phyloP scores from a whole-genome alignment of 1,140 invertebrate species.

The Akabosia matsudoensis region DNA sequence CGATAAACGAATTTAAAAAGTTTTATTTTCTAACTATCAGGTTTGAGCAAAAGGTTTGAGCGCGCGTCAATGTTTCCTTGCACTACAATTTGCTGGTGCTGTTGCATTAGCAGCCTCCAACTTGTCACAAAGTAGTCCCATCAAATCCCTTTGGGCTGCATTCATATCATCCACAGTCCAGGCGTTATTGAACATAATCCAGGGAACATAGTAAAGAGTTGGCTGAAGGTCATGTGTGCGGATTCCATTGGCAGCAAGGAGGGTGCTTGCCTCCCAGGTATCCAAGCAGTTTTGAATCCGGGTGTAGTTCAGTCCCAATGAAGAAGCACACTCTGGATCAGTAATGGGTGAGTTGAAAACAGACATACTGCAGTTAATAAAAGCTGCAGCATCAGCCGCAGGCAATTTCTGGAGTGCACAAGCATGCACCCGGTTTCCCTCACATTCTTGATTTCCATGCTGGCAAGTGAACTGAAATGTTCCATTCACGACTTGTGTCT shows the following conservation, averaged over 20 bases:
- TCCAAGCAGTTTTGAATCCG: slow-evolving; percentile 50
- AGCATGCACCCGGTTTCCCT: slow-evolving; percentile 31
- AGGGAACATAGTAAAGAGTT: slow-evolving; percentile 60
- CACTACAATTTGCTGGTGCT: not conserved
- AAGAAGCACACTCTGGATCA: slow-evolving; percentile 41
- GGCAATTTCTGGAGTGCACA: slow-evolving; percentile 16
- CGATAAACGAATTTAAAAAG: too few relatives aligned
- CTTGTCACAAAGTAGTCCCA: slow-evolving; percentile 11
- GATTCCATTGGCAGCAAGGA: slow-evolving; percentile 58
- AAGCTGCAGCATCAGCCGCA: not conserved
- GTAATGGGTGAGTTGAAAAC: slow-evolving; percentile 46
- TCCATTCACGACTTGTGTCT: slow-evolving; percentile 25
- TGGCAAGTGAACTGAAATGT: slow-evolving; percentile 26
- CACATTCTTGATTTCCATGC: slow-evolving; percentile 31
- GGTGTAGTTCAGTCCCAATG: slow-evolving; percentile 49
- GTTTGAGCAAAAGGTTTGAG: too few relatives aligned
- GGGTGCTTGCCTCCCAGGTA: slow-evolving; percentile 51
- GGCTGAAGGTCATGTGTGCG: slow-evolving; percentile 56
- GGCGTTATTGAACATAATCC: slow-evolving; percentile 57
- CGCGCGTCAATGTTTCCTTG: not conserved
- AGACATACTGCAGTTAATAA: slow-evolving; percentile 28
- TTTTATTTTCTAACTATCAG: too few relatives aligned
- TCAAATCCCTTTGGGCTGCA: slow-evolving; percentile 35
- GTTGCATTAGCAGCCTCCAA: slow-evolving; percentile 1
- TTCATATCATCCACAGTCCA: slow-evolving; percentile 32